Conservation (phyloP, 1,140 invertebrate species). For the Nylanderia fulva region DNA sequence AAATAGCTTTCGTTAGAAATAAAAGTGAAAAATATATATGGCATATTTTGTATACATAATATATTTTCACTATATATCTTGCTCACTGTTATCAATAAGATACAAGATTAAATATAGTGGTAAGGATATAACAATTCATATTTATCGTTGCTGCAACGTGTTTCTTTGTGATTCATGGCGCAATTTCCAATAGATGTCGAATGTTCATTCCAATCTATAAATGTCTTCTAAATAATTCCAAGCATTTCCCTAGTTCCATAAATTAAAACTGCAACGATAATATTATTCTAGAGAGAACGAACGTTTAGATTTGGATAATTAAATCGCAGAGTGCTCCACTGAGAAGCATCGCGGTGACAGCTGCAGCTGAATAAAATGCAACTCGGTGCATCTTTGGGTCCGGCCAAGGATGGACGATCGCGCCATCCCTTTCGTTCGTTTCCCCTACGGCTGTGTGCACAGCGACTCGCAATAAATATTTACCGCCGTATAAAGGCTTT, state of each 20-base stretch:
- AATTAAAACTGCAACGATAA: neutral
- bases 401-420: neutral
- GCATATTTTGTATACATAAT: neutral
- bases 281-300: neutral
- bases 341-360: neutral
- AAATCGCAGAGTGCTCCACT: neutral
- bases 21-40: neutral
- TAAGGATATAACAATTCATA: neutral
- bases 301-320: slow-evolving; percentile 25
- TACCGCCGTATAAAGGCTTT: slow-evolving; percentile 8
- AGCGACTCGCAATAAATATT: slow-evolving; percentile 23
- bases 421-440: neutral
- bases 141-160: neutral
- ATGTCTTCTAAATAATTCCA: slow-evolving; percentile 25
- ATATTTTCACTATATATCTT: neutral
- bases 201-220: neutral
- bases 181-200: slow-evolving; percentile 18
- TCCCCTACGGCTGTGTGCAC: neutral
- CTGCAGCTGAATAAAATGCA: slow-evolving; percentile 6
- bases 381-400: neutral
- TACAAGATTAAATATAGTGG: slow-evolving; percentile 1
- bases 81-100: neutral
- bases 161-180: neutral
- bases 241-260: neutral
- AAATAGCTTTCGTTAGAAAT: neutral